phyloP scores from a whole-genome alignment of 2,113 vertebrate species.

The Egretta garzetta region DNA sequence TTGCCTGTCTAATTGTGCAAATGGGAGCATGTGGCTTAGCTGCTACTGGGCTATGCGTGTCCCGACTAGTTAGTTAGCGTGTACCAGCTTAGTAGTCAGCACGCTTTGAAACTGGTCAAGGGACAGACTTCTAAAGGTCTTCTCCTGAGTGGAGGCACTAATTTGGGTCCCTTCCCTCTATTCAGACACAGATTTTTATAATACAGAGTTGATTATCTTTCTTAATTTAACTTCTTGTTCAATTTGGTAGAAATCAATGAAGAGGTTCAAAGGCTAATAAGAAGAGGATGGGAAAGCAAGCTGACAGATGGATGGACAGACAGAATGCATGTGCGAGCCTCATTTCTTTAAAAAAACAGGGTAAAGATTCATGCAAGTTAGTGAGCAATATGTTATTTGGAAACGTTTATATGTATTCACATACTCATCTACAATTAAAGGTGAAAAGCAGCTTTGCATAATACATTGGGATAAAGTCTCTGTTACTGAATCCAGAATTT shows the following conservation, averaged over 20 bases:
- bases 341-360: not conserved
- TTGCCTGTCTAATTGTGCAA: not conserved
- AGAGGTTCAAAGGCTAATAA: not conserved
- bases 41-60: not conserved
- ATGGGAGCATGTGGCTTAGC: not conserved
- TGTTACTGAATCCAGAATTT: not conserved
- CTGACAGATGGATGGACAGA: not conserved
- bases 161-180: not conserved
- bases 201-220: not conserved
- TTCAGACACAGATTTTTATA: not conserved
- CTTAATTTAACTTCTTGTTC: not conserved
- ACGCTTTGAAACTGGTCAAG: not conserved
- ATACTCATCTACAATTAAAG: not conserved
- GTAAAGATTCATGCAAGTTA: not conserved
- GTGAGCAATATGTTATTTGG: not conserved
- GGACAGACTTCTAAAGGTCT: not conserved
- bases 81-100: not conserved
- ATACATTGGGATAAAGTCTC: not conserved
- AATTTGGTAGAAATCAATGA: not conserved
- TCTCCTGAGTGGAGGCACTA: not conserved
- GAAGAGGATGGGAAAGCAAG: not conserved
- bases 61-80: not conserved
- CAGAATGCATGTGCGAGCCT: not conserved
- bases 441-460: not conserved
- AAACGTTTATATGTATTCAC: not conserved